Evolutionary conservation across 2,888 invertebrate species (phyloP), one percentile per base, ranked within the genome.

Genomic region (Thecophora atra): DNA sequence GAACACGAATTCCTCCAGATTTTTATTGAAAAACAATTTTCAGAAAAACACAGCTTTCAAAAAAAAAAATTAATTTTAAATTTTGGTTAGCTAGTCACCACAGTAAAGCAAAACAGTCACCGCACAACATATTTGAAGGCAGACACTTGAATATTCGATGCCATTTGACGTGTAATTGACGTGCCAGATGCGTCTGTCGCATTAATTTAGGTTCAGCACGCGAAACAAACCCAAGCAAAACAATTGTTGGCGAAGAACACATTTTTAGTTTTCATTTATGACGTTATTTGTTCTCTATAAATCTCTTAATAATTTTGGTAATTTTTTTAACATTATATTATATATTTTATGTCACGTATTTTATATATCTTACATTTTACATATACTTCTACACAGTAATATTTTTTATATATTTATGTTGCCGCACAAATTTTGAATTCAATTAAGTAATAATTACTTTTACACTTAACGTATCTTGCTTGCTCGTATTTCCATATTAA

Each of bases 181-280:
- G 65, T 71, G 65, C 65, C 71, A 71, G 28, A 71, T 71, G 65
- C 71, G 24, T 66, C 58, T 63, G 65, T 64, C 71, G 37, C 58
- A 17, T 56, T 65, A 63, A 62, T 63, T 47, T 63, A 47, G 26
- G 70, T 52, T 51, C 21, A 51, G 26, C 21, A 37, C 63, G 42
- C 51, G 21, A 70, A 52, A 62, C 52, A 52, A 19, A 28, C 17
- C 21, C 19, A 21, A 60, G 60, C 44, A 69, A 69, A 69, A 70
- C 62, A 70, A 70, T 63, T 70, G 62, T 63, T 70, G 15, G 52
- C 52, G 37, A 69, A 69, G 58, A 58, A 70, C 37, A 70, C 58
- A 54, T 71, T 63, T 70, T 62, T 51, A 30, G 17, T 69, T 60
- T 70, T 70, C 8, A 19, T 44, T 69, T 69, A 62, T 63, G 44